A percentile compares a stretch with the other conserved stretches of the same genome.
Conservation (phyloP, 2,113 vertebrate genomes). For the Amazona vittata region DNA sequence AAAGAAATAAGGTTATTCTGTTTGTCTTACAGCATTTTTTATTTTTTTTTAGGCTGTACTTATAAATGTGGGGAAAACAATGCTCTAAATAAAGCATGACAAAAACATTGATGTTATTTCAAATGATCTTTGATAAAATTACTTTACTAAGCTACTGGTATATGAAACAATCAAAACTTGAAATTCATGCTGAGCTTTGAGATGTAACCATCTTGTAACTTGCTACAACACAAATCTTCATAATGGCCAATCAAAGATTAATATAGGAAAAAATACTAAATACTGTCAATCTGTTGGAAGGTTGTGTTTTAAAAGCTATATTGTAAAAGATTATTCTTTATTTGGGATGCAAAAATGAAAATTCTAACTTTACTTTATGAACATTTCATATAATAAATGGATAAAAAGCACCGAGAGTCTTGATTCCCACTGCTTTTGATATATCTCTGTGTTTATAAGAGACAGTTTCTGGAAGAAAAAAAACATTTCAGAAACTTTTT, state of each 20-base stretch:
- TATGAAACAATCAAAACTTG: background rate
- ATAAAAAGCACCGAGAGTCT: background rate
- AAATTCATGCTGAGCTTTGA: slow-evolving; percentile 2
- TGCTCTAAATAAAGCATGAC: background rate
- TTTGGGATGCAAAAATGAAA: background rate
- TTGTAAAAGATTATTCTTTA: background rate
- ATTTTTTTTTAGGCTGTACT: background rate
- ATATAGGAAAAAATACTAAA: background rate
- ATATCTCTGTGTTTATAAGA: background rate
- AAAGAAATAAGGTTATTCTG: background rate
- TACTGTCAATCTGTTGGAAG: background rate
- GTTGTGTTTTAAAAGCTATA: background rate
- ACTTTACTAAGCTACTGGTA: background rate
- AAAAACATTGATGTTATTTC: background rate
- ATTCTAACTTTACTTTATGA: background rate
- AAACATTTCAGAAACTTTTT: background rate
- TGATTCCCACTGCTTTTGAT: background rate
- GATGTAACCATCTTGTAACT: background rate
- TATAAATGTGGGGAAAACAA: background rate
- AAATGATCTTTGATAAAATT: background rate
- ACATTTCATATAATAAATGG: background rate
- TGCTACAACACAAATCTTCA: background rate
- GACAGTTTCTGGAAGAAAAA: background rate
- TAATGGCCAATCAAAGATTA: background rate
- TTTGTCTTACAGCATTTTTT: background rate